Percentiles rank a stretch among this genome's conserved stretches.
Evolutionary conservation across 64 coral and sea anemone species (phyloP).

Genomic region (Stichodactyla mertensii): DNA sequence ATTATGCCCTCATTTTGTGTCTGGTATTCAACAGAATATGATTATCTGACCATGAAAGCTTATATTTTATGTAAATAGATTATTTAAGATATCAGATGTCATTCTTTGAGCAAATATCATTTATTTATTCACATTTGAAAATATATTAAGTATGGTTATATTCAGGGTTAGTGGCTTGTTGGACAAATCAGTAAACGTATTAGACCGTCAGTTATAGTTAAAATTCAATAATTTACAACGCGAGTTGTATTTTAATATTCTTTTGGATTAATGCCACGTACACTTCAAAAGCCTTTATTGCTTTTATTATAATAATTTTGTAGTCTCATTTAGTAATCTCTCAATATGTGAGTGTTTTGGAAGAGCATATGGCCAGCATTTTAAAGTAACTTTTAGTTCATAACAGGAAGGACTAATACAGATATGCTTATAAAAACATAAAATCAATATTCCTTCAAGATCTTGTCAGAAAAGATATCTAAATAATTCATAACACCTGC

Average conservation of each 20-base stretch:
- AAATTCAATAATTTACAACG: neutral
- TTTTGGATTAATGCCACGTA: neutral
- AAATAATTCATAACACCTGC: too few species aligned
- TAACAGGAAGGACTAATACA: too few species aligned
- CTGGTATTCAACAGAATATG: neutral
- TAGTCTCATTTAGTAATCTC: too few species aligned
- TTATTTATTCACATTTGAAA: neutral
- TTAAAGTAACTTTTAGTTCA: too few species aligned
- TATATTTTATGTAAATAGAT: neutral
- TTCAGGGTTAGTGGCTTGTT: neutral
- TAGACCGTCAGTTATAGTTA: neutral
- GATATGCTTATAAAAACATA: too few species aligned
- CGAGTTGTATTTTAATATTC: neutral
- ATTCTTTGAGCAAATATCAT: neutral
- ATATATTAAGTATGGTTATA: neutral
- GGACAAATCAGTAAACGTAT: neutral
- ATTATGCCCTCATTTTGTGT: neutral
- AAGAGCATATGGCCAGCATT: too few species aligned
- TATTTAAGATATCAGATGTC: neutral
- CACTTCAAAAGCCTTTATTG: neutral
- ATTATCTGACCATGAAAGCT: neutral
- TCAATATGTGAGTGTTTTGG: too few species aligned
- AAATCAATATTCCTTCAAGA: too few species aligned
- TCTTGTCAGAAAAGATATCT: too few species aligned
- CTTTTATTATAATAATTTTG: too few species aligned